Percentiles rank a stretch among this genome's conserved stretches.
These are phyloP conservation scores for Chloroceryle inda DNA, from an alignment of 2,797 vertebrate genomes.

Conservation along the genomic window DNA sequence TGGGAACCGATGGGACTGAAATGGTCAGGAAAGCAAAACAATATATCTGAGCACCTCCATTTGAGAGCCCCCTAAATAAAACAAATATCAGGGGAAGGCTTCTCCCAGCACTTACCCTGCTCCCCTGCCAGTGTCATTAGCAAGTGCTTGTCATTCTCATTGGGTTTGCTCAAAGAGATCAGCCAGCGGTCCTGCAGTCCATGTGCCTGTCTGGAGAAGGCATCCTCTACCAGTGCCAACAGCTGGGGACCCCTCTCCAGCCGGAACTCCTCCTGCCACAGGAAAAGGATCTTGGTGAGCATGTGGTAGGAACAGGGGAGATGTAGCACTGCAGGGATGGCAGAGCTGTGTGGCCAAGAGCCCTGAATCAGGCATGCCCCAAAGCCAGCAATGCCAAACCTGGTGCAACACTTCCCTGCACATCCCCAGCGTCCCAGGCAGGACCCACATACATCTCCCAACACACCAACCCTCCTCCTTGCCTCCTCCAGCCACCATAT, in stretches of 20 bases:
- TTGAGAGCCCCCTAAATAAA: not conserved
- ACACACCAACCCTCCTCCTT: not conserved
- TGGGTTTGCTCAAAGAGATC: constrained; percentile 94
- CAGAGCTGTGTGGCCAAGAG: fast-evolving
- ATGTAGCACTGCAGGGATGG: not conserved
- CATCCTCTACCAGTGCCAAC: constrained; percentile 88
- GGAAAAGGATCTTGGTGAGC: constrained; percentile 10
- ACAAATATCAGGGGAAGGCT: not conserved
- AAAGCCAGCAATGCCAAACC: not conserved
- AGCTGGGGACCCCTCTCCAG: constrained; percentile 86
- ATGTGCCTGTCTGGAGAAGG: constrained; percentile 88
- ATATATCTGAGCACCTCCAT: not conserved
- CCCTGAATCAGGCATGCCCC: not conserved
- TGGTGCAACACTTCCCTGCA: fast-evolving
- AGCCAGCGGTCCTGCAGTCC: constrained; percentile 89
- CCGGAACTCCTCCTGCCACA: constrained; percentile 90
- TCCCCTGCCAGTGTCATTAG: constrained; percentile 92
- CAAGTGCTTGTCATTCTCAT: constrained; percentile 91
- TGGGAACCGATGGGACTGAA: not conserved
- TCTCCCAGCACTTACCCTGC: constrained; percentile 83
- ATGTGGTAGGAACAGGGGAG: not conserved
- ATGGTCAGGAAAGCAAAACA: not conserved
- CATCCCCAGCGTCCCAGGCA: not conserved
- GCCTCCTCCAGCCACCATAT: not conserved
- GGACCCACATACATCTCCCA: not conserved